Evolutionary conservation across 2,113 vertebrate genomes (phyloP).

Genomic region (Actinemys pallida): DNA sequence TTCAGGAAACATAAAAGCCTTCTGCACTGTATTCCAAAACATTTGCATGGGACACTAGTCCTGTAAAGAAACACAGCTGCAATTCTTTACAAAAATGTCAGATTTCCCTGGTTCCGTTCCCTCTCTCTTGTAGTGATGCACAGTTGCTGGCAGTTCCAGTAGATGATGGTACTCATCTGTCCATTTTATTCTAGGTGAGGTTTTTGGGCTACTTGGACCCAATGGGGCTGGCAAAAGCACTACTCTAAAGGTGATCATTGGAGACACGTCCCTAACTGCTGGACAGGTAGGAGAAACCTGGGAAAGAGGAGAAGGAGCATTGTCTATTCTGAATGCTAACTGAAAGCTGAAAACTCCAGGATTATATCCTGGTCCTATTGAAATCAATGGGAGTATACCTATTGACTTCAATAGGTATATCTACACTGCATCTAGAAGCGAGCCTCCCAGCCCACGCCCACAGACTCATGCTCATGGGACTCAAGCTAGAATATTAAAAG

Average conservation of each 20-base stretch:
- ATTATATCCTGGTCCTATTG: not conserved
- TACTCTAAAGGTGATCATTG: constrained; percentile 87
- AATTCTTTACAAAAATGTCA: not conserved
- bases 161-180: not conserved
- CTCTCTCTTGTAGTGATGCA: not conserved
- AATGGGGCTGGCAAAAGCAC: constrained; percentile 95
- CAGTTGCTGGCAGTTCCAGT: not conserved
- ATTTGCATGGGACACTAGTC: not conserved
- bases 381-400: not conserved
- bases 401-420: not conserved
- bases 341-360: not conserved
- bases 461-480: not conserved
- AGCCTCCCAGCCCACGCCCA: not conserved
- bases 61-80: not conserved
- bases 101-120: not conserved
- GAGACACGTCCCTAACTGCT: constrained; percentile 83
- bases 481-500: not conserved
- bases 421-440: not conserved
- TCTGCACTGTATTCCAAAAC: no score
- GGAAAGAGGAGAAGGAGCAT: not conserved
- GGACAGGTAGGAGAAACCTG: constrained; percentile 85
- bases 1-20: not conserved
- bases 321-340: not conserved
- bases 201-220: constrained; percentile 92
- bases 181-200: constrained; percentile 84